phyloP scores from a whole-genome alignment of 1,140 invertebrate species.

The Latrodectus geometricus region DNA sequence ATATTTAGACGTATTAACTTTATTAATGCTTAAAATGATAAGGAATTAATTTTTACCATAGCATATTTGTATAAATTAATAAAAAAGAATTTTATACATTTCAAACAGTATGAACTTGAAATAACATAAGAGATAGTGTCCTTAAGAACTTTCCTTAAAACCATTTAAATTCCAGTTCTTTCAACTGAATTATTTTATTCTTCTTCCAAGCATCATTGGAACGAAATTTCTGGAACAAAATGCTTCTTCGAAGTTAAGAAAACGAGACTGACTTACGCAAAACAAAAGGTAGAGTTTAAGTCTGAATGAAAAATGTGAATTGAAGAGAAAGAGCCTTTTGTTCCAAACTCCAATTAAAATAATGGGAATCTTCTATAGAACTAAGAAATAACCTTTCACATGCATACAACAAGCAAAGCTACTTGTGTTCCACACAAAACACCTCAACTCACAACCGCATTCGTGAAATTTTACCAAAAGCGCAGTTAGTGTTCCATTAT shows the following conservation, averaged over 20 bases:
- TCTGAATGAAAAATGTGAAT: neutral
- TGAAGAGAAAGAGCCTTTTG: neutral
- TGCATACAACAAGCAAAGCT: neutral
- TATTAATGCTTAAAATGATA: no score
- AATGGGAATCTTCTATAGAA: neutral
- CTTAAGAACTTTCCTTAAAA: no score
- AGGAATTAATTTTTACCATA: no score
- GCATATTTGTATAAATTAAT: no score
- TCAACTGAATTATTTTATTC: no score
- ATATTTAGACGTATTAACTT: no score
- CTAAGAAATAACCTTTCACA: neutral
- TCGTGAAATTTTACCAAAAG: neutral
- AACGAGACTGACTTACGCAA: neutral
- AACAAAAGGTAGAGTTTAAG: neutral
- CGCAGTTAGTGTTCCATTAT: conserved; percentile 17
- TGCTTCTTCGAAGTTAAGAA: neutral
- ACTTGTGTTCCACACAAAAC: neutral
- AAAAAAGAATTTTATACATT: no score
- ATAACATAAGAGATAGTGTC: no score
- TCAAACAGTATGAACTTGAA: no score
- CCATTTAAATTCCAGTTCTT: no score
- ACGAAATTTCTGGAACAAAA: no score
- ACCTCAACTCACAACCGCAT: neutral
- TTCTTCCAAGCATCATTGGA: no score
- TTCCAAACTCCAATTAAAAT: neutral